Percentiles rank a stretch among this genome's conserved stretches.
Conservation (phyloP, 2,113 vertebrate genomes). For the Sturnira hondurensis region DNA sequence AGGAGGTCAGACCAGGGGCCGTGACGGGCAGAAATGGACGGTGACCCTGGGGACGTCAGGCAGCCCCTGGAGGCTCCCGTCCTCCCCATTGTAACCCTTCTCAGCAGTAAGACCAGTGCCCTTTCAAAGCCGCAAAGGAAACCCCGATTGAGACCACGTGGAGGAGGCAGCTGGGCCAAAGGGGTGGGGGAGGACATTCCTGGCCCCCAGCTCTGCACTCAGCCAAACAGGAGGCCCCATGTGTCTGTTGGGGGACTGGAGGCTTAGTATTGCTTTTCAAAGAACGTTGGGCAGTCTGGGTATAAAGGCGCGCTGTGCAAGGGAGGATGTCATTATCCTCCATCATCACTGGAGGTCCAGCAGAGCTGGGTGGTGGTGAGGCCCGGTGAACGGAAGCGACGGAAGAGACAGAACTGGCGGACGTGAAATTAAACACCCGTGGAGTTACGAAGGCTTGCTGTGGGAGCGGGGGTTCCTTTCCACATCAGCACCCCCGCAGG, state of each 20-base stretch:
- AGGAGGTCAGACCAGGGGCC: background rate
- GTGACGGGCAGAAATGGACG: background rate
- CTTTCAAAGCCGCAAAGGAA: slow-evolving; percentile 12
- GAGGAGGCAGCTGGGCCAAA: background rate
- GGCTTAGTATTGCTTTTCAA: background rate
- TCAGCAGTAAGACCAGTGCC: background rate
- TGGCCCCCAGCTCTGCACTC: background rate
- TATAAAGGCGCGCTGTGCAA: background rate
- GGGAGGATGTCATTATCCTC: no score
- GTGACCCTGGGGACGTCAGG: background rate
- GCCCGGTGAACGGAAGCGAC: background rate
- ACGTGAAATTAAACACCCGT: background rate
- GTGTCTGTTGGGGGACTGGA: background rate
- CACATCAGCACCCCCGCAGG: background rate
- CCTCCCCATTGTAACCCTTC: slow-evolving; percentile 25
- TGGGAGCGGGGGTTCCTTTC: background rate
- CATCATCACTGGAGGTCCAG: background rate
- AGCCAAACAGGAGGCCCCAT: background rate
- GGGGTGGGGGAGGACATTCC: background rate
- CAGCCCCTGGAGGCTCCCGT: background rate
- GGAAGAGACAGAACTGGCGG: background rate
- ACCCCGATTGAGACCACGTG: background rate
- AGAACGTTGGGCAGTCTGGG: background rate
- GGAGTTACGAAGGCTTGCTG: background rate
- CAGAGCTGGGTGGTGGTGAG: background rate